Percentiles rank a stretch among this genome's conserved stretches.
Evolutionary conservation across 2,113 vertebrate species (phyloP).

Genomic region (Actinemys pallida): DNA sequence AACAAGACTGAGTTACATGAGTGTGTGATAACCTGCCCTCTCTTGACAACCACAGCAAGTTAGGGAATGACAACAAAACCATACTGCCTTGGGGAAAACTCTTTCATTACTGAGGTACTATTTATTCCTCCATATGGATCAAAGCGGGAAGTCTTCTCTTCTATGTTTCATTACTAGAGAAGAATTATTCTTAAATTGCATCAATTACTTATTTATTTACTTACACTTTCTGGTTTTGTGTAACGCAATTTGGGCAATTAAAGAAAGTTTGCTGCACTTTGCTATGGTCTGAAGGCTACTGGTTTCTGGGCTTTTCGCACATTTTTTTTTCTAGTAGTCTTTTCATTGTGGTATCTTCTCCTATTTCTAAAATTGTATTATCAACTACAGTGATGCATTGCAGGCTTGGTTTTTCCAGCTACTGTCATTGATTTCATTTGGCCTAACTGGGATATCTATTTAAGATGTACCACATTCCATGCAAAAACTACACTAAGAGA

Average conservation of each 20-base stretch:
- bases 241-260: constrained; percentile 13
- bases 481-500: not conserved
- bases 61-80: constrained; percentile 39
- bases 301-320: not conserved
- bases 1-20: constrained; percentile 60
- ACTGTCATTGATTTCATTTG: not conserved
- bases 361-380: not conserved
- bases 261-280: constrained; percentile 13
- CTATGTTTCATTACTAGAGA: constrained; percentile 19
- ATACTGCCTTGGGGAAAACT: not conserved
- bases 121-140: constrained; percentile 23
- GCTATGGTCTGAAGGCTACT: not conserved
- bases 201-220: constrained; percentile 54
- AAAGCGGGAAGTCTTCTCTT: constrained; percentile 34
- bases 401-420: not conserved
- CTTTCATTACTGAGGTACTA: constrained; percentile 10
- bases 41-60: constrained; percentile 26
- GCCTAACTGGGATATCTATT: not conserved
- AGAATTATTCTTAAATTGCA: constrained; percentile 32
- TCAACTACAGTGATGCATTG: not conserved
- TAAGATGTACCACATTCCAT: not conserved
- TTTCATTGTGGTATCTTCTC: not conserved
- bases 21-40: constrained; percentile 45
- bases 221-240: constrained; percentile 17
- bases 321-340: not conserved